Conservation (phyloP, 1,140 invertebrate species). For the Leguminivora glycinivorella region DNA sequence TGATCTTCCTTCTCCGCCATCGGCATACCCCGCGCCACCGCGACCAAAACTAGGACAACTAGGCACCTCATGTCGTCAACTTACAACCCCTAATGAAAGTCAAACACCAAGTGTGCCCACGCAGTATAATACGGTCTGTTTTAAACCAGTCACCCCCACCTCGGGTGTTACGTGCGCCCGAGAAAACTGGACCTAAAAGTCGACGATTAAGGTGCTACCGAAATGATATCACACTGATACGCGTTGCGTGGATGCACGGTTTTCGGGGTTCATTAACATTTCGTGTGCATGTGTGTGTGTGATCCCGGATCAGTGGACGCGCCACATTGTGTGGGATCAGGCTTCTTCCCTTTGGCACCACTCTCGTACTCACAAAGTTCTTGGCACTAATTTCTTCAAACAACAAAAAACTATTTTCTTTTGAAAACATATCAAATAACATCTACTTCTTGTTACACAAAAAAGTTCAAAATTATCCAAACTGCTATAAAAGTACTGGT, state of each 20-base stretch:
- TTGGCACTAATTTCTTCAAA: background rate
- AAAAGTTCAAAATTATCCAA: background rate
- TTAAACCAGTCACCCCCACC: conserved; percentile 70
- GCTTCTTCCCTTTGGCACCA: conserved; percentile 1
- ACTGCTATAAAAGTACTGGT: background rate
- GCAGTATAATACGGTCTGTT: conserved; percentile 59
- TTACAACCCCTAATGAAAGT: conserved; percentile 65
- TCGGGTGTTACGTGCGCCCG: conserved; percentile 43
- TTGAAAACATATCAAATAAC: too few species aligned
- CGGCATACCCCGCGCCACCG: conserved; percentile 60
- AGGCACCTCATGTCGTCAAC: conserved; percentile 56
- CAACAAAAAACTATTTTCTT: background rate
- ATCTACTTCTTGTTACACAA: background rate
- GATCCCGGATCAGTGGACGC: conserved; percentile 38
- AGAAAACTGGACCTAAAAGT: conserved; percentile 66
- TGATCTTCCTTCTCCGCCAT: conserved; percentile 62
- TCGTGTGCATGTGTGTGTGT: conserved; percentile 31
- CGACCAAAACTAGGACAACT: conserved; percentile 62
- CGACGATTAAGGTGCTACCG: conserved; percentile 58
- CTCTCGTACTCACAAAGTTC: background rate
- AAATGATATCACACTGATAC: conserved; percentile 53
- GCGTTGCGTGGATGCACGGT: conserved; percentile 40
- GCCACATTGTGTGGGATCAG: conserved; percentile 37
- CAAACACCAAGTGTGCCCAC: conserved; percentile 66
- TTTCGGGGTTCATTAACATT: conserved; percentile 40